Conservation (phyloP, 2,113 vertebrate species). For the Apteryx owenii region DNA sequence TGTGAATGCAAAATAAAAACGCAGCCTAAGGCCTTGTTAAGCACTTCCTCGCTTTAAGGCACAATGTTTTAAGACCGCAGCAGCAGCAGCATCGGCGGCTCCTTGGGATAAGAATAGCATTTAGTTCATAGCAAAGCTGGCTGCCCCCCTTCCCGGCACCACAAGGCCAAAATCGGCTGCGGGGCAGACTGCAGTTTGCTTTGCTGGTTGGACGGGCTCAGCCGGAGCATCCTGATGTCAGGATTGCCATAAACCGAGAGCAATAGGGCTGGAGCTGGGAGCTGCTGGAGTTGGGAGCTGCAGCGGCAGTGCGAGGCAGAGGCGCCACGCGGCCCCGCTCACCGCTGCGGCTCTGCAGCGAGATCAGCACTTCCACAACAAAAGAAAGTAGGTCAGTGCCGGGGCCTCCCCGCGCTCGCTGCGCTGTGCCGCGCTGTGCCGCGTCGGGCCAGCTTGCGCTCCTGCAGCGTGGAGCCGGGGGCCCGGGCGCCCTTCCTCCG, state of each 20-base stretch:
- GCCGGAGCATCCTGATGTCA: background rate
- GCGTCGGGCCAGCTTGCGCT: too few species aligned
- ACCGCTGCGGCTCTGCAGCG: slow-evolving; percentile 61
- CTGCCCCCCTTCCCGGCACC: background rate
- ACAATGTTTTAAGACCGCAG: background rate
- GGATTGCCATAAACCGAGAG: background rate
- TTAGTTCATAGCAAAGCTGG: background rate
- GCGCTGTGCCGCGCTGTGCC: too few species aligned
- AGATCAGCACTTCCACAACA: slow-evolving; percentile 81
- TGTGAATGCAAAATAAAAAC: slow-evolving; percentile 3
- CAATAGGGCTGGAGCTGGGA: background rate
- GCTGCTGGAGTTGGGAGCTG: background rate
- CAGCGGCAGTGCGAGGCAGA: too few species aligned
- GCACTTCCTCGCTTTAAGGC: background rate
- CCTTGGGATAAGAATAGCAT: background rate
- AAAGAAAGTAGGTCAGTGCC: slow-evolving; percentile 81
- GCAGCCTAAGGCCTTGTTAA: background rate
- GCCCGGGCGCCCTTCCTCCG: too few species aligned
- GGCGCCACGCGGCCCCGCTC: background rate
- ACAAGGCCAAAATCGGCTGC: background rate
- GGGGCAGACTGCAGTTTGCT: background rate
- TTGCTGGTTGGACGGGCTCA: background rate
- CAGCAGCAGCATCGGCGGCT: background rate
- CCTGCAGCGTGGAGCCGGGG: too few species aligned
- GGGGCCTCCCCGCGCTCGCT: slow-evolving; percentile 35